Base-by-base conservation (phyloP, 2,888 invertebrate species). In the Actias luna region DNA sequence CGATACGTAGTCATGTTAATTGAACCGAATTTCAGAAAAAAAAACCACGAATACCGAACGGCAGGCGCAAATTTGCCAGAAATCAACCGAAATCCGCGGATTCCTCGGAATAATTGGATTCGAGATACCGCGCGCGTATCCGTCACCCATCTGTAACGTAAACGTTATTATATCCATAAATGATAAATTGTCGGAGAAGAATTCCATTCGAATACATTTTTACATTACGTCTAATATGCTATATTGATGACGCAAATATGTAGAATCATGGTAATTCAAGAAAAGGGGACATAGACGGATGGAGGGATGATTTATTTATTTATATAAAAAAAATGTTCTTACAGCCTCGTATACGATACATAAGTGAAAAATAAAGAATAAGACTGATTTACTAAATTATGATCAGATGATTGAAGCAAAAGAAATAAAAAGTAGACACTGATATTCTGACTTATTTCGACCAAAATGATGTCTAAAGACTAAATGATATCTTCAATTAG, bases 31-130 rank as follows among this genome's bases (percentile, higher is more conserved):
- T 8, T 8, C 18, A 5, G 14, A 10, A 46, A 22, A 46, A 7
- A 22, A 46, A 42, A 18, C n/a, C 18, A 8, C 5, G 10, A 18
- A 22, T 46, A 46, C 42, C 42, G 22, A 2, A 22, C 42, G 7
- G 8, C 2, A 14, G 18, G 22, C 10, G 22, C 22, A 10, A 22
- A 70, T 73, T 71, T 69, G 69, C 69, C 70, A 68, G 68, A 72
- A 71, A 71, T 69, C 68, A 66, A 65, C 63, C 64, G 60, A 65
- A 69, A 67, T 67, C 60, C 66, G 59, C 61, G 58, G 65, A 66
- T 72, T 70, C 65, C 69, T 68, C 68, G 71, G 76, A 79, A 82
- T 85, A 85, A 87, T 86, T 85, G 85, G 80, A 85, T 86, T 78
- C 74, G 75, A 75, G 74, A 85, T 83, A 82, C 80, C 82, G 78